Percentiles rank a stretch among this genome's conserved stretches.
Conservation (phyloP, 2,113 vertebrate species). For the Saguinus imperator region DNA sequence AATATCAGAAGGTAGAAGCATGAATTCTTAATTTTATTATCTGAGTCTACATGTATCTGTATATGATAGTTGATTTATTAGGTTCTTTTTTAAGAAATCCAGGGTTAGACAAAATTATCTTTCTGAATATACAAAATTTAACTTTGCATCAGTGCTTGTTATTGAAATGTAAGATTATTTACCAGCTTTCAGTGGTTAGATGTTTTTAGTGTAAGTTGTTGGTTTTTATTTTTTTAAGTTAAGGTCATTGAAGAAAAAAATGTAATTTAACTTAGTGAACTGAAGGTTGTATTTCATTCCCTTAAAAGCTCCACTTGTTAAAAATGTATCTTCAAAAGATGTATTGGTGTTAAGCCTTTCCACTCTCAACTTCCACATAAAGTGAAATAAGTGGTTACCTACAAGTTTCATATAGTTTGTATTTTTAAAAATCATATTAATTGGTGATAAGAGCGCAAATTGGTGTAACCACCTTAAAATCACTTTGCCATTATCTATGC, state of each 20-base stretch:
- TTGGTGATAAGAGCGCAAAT: not conserved
- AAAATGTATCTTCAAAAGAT: not conserved
- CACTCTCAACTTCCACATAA: not conserved
- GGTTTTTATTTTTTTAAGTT: not conserved
- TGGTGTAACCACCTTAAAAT: not conserved
- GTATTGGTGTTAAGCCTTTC: not conserved
- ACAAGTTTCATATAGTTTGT: not conserved
- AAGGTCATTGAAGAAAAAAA: slow-evolving; percentile 61
- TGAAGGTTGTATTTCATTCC: slow-evolving; percentile 51
- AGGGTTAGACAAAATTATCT: slow-evolving; percentile 64
- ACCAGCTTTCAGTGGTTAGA: slow-evolving; percentile 25
- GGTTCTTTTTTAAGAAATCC: slow-evolving; percentile 31
- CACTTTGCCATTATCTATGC: not conserved
- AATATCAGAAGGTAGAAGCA: not conserved
- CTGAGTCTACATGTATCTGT: slow-evolving; percentile 25
- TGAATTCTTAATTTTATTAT: not conserved
- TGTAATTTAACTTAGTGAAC: not conserved
- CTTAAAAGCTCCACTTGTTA: slow-evolving; percentile 56
- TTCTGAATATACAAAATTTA: slow-evolving; percentile 57
- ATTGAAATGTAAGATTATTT: slow-evolving; percentile 50
- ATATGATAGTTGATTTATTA: not conserved
- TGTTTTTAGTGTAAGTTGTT: slow-evolving; percentile 55
- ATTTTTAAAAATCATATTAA: not conserved
- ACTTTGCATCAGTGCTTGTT: slow-evolving; percentile 17
- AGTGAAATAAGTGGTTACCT: not conserved